phyloP scores from a whole-genome alignment of 2,797 vertebrate genomes.

The Aldrovandia affinis region DNA sequence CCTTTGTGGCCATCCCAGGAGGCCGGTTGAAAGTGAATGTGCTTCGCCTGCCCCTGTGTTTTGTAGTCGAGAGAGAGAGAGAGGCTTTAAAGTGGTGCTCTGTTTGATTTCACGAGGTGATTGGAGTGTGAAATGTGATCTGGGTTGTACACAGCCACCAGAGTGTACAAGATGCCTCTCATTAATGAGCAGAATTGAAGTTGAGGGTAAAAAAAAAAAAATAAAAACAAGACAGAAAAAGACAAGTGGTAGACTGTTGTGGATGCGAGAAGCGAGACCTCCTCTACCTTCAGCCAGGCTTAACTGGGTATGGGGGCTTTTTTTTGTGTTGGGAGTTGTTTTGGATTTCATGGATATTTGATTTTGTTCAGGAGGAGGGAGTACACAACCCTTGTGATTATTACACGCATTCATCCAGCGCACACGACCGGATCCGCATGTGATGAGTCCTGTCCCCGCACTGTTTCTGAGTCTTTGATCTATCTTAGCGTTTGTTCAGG shows the following conservation, averaged over 20 bases:
- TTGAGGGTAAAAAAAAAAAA: not conserved
- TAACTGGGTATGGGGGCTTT: not conserved
- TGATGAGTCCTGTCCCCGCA: not conserved
- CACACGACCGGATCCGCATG: not conserved
- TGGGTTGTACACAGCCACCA: not conserved
- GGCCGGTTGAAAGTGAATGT: not conserved
- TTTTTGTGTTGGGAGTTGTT: not conserved
- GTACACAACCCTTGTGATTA: not conserved
- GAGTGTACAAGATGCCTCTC: not conserved
- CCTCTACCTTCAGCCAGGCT: not conserved
- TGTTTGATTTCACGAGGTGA: slow-evolving; percentile 1
- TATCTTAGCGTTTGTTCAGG: not conserved
- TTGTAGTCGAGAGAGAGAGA: not conserved
- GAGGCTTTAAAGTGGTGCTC: slow-evolving; percentile 3
- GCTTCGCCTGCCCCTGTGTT: not conserved
- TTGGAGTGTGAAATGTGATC: slow-evolving; percentile 9
- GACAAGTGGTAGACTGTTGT: not conserved
- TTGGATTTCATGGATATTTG: not conserved
- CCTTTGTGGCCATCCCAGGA: slow-evolving; percentile 11
- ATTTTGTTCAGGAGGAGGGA: not conserved
- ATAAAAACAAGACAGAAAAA: not conserved
- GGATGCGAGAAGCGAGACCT: not conserved
- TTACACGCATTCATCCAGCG: not conserved
- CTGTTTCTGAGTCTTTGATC: not conserved
- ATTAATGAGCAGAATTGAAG: not conserved